Conservation (phyloP, 2,888 invertebrate species). For the Drosophila mimica region DNA sequence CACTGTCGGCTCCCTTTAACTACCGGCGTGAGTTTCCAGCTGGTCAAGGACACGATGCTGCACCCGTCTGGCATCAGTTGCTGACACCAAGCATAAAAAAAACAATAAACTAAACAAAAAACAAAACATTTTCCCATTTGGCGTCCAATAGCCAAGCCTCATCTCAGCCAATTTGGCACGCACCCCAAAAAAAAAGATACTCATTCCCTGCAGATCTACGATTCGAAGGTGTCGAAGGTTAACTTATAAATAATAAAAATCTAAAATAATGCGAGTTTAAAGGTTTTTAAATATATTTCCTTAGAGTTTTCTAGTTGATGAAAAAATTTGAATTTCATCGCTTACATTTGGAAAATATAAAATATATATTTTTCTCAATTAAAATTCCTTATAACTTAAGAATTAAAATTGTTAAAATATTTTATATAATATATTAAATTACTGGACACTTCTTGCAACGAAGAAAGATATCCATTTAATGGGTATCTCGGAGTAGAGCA, state of each 20-base stretch:
- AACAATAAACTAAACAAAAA: conserved; percentile 9
- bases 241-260: too few species aligned
- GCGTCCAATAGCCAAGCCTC: conserved; percentile 30
- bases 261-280: too few species aligned
- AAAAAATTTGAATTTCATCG: neutral
- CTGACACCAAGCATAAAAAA: conserved; percentile 8
- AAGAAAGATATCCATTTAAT: neutral
- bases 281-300: neutral
- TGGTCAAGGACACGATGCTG: conserved; percentile 16
- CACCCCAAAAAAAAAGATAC: conserved; percentile 23
- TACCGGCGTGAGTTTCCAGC: neutral
- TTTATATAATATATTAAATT: neutral
- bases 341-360: neutral
- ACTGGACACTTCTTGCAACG: neutral
- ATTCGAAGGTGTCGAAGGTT: neutral
- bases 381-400: neutral
- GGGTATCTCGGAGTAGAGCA: conserved; percentile 9
- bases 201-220: conserved; percentile 5
- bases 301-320: neutral
- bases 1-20: conserved; percentile 15
- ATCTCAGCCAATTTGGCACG: conserved; percentile 64
- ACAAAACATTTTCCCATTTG: conserved; percentile 17
- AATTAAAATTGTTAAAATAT: too few species aligned
- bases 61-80: conserved; percentile 45
- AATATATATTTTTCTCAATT: neutral